Evolutionary conservation across 2,888 invertebrate species (phyloP).

Genomic region (Himalopsyche anomala): DNA sequence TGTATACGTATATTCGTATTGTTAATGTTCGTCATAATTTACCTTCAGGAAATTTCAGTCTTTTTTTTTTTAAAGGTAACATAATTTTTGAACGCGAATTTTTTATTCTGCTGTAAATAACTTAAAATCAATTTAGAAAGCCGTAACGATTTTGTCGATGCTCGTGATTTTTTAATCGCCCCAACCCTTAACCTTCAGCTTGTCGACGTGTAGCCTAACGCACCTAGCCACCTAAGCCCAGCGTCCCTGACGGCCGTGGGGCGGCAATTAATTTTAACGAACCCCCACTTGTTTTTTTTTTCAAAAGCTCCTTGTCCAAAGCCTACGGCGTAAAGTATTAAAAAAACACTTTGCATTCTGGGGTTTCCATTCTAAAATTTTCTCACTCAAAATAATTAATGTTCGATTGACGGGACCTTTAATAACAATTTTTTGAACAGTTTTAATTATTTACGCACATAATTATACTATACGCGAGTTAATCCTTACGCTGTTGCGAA

Average conservation of each 20-base stretch:
- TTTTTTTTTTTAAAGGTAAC: background rate
- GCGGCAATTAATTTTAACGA: constrained; percentile 64
- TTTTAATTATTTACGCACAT: no score
- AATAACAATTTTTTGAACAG: no score
- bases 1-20: background rate
- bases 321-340: constrained; percentile 49
- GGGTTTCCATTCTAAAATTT: constrained; percentile 42
- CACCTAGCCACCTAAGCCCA: constrained; percentile 43
- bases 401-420: no score
- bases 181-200: constrained; percentile 49
- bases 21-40: background rate
- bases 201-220: constrained; percentile 53
- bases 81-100: background rate
- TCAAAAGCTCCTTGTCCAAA: constrained; percentile 53
- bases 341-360: constrained; percentile 55
- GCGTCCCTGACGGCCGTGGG: constrained; percentile 49
- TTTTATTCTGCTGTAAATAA: background rate
- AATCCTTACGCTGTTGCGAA: no score
- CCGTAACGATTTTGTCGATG: background rate
- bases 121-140: background rate
- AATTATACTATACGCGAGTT: no score
- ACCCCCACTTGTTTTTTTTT: constrained; percentile 47
- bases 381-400: constrained; percentile 36
- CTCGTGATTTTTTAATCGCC: constrained; percentile 34
- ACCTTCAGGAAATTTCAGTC: background rate